Percentiles rank a stretch among this genome's conserved stretches.
Conservation (phyloP, 2,113 vertebrate species). For the Daphoenositta chrysoptera region DNA sequence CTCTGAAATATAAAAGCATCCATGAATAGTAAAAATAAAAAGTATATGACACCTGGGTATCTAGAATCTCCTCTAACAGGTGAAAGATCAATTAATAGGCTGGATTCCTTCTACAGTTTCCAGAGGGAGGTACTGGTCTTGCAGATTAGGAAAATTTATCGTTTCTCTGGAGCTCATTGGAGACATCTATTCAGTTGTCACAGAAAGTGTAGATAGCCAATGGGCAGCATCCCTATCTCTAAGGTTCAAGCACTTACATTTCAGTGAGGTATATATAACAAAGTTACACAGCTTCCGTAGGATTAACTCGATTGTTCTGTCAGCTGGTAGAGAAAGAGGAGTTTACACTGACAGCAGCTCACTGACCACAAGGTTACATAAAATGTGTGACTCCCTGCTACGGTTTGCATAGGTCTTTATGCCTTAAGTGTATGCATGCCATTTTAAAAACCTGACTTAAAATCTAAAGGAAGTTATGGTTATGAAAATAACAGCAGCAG, state of each 20-base stretch:
- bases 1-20: neutral
- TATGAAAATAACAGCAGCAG: neutral
- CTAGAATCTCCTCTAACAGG: neutral
- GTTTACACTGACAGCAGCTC: neutral
- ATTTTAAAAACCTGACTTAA: neutral
- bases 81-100: neutral
- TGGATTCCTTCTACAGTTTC: neutral
- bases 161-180: neutral
- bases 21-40: neutral
- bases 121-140: neutral
- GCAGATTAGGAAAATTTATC: neutral
- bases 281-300: neutral
- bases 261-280: neutral
- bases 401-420: neutral
- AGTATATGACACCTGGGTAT: neutral
- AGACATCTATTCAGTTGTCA: neutral
- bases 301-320: neutral
- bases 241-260: neutral
- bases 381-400: rapidly evolving
- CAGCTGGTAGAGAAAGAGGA: neutral
- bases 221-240: neutral
- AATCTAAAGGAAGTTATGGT: neutral
- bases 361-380: neutral
- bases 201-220: rapidly evolving
- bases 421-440: neutral